Evolutionary conservation across 2,888 invertebrate genomes (phyloP), one percentile per base, ranked within the genome.

Genomic region (Nomada fabriciana): DNA sequence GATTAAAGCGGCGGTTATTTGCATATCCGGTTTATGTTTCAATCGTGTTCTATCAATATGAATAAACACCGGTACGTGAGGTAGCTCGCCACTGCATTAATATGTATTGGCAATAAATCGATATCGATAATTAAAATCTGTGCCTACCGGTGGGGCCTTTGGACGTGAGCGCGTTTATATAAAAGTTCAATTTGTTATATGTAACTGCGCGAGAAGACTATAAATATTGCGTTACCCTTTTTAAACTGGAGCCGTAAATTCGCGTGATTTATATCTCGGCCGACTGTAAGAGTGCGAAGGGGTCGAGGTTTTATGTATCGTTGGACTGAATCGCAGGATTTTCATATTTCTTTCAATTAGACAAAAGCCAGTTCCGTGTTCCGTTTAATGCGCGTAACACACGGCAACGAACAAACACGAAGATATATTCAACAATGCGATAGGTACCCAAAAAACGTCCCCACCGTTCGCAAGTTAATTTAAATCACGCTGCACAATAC

Each of bases 61-160:
- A 92, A 92, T 92, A 92, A 92, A 92, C 90, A 91, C 88, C 85
- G 88, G 86, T 89, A 89, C 88, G 89, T 86, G 89, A 88, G 90
- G 88, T 89, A 89, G 89, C 88, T 64, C 82, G 89, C 76, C 76
- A 82, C 80, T 86, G 88, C 91, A 92, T 93, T 92, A 92, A 92
- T 92, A 93, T 93, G 91, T 92, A 92, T 92, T 91, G 92, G 90
- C 92, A 90, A 92, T 93, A 92, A 93, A 93, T 93, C 93, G 92
- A 93, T 93, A 93, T 93, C 93, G 93, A 93, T 93, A 93, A 93
- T 93, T 93, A 92, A 93, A 93, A 93, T 93, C 93, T 93, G 90
- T 85, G 85, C 89, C 83, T 78, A 77, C 79, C 67, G 63, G 77
- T 57, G 70, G 72, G 74, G 80, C 74, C 73, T 70, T 77, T 70